These are phyloP conservation scores for Ligdia adustata DNA, from an alignment of 2,888 invertebrate genomes.

Conservation along the genomic window DNA sequence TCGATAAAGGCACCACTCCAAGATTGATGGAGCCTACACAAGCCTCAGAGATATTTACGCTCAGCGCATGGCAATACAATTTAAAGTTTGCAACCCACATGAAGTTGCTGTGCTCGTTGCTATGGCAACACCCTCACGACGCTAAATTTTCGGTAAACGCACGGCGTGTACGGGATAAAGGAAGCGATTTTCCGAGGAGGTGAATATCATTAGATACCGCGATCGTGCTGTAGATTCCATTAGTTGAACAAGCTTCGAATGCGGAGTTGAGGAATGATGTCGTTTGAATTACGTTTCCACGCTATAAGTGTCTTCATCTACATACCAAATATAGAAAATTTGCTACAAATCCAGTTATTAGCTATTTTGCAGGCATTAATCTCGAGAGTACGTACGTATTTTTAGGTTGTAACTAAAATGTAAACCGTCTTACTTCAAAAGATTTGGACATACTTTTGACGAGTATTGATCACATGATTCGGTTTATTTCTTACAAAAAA, in stretches of 20 bases:
- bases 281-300: conserved; percentile 8
- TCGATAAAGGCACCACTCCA: conserved; percentile 31
- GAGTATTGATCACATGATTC: no score
- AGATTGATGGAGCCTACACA: conserved; percentile 41
- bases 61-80: conserved; percentile 75
- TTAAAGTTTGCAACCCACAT: conserved; percentile 81
- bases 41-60: conserved; percentile 65
- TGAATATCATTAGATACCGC: conserved; percentile 79
- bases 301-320: neutral
- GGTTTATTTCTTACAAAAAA: no score
- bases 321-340: no score
- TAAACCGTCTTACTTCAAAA: no score
- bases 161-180: conserved; percentile 72
- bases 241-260: conserved; percentile 47
- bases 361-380: no score
- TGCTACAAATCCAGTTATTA: no score
- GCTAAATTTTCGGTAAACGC: conserved; percentile 74
- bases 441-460: no score
- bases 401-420: no score
- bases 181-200: conserved; percentile 78
- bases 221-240: conserved; percentile 58
- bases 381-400: no score
- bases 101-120: conserved; percentile 67
- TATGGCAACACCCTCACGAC: conserved; percentile 76
- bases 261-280: conserved; percentile 31